A percentile compares a stretch with the other conserved stretches of the same genome.
Evolutionary conservation across 2,797 vertebrate species (phyloP).

Genomic region (Pogonophryne albipinna): DNA sequence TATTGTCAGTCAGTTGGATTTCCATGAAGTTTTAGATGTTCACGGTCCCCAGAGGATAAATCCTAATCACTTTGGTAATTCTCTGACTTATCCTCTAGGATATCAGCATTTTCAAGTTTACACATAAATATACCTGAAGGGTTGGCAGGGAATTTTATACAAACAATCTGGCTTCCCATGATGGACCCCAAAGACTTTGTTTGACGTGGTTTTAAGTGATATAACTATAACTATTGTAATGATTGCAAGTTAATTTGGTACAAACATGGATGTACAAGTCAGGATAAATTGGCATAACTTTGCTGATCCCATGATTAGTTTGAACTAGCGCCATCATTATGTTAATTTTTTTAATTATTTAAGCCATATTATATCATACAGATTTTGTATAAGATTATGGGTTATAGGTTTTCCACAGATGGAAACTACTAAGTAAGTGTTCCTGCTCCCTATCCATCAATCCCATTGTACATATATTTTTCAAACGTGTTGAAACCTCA

Average conservation of each 20-base stretch:
- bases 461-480: neutral
- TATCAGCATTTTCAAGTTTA: neutral
- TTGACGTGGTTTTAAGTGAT: neutral
- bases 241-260: neutral
- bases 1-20: no score
- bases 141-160: neutral
- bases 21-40: neutral
- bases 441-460: neutral
- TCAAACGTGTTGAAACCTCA: conserved; percentile 1
- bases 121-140: neutral
- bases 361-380: no score
- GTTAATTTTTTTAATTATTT: no score
- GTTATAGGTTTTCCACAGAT: neutral
- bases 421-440: neutral
- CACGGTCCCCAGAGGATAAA: conserved; percentile 9
- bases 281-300: neutral
- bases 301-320: neutral
- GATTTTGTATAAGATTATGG: no score
- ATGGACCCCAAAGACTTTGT: neutral
- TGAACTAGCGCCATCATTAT: neutral
- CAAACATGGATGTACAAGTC: neutral
- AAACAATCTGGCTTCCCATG: neutral
- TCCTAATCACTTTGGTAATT: neutral
- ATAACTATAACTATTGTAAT: neutral
- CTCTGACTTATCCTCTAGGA: neutral